These are phyloP conservation scores for Fringilla coelebs DNA, from an alignment of 2,797 vertebrate species.

Conservation along the genomic window DNA sequence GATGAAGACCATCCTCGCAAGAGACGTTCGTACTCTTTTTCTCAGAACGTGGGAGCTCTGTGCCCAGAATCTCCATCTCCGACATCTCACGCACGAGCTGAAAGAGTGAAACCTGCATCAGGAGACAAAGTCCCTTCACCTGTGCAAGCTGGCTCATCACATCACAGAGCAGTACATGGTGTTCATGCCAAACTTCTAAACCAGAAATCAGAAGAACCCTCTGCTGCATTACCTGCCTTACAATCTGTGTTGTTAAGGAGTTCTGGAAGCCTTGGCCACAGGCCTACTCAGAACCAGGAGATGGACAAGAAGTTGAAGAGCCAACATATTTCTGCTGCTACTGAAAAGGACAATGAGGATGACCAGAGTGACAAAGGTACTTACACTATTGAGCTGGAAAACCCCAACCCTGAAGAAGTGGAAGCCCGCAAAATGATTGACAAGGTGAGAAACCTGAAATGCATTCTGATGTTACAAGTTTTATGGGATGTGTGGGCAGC, in stretches of 20 bases:
- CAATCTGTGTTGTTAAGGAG: constrained; percentile 81
- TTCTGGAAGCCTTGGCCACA: constrained; percentile 87
- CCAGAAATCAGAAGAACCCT: constrained; percentile 90
- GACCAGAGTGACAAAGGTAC: constrained; percentile 97
- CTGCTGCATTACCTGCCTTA: constrained; percentile 75
- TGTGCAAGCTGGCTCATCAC: constrained; percentile 70
- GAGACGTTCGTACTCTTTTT: constrained; percentile 92
- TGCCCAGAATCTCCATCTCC: constrained; percentile 83
- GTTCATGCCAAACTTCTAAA: constrained; percentile 84
- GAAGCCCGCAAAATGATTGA: constrained; percentile 97
- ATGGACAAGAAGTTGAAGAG: constrained; percentile 75
- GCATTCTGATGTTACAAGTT: background rate
- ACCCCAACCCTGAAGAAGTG: constrained; percentile 90
- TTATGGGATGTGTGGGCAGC: background rate
- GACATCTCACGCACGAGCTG: constrained; percentile 81
- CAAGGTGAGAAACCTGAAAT: constrained; percentile 81
- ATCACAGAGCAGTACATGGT: constrained; percentile 74
- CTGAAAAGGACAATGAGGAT: constrained; percentile 84
- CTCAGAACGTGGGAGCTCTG: constrained; percentile 80
- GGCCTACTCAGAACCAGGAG: constrained; percentile 83
- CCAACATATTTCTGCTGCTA: constrained; percentile 67
- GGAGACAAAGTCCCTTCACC: constrained; percentile 73
- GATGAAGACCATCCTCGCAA: constrained; percentile 93
- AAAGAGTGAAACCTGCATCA: constrained; percentile 67
- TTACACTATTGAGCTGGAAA: constrained; percentile 95